A percentile compares a stretch with the other conserved stretches of the same genome.
Conservation (phyloP, 2,797 vertebrate genomes). For the Adelosebastes latens region DNA sequence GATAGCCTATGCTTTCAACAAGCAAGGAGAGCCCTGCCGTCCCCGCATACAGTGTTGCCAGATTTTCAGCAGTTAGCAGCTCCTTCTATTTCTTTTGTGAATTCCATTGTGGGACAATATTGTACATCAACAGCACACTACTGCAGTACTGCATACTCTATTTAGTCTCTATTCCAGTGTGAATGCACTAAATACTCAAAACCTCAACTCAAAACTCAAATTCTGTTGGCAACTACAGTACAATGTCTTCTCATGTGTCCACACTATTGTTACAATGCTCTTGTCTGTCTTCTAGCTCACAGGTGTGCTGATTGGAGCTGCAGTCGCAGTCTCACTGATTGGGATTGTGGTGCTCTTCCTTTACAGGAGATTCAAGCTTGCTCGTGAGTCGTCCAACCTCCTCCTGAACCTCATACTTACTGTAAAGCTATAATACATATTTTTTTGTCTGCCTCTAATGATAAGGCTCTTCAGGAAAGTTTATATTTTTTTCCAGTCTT, state of each 20-base stretch:
- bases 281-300: constrained; percentile 83
- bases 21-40: neutral
- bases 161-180: neutral
- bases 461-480: neutral
- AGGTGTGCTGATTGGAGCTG: constrained; percentile 89
- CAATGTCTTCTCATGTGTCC: neutral
- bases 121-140: neutral
- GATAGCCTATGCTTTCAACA: neutral
- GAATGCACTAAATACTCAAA: neutral
- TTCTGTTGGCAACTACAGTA: neutral
- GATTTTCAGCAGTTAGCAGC: neutral
- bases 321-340: constrained; percentile 83
- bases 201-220: neutral
- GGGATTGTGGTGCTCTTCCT: constrained; percentile 86
- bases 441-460: neutral
- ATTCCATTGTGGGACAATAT: neutral
- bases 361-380: constrained; percentile 84
- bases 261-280: neutral
- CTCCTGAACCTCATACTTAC: neutral
- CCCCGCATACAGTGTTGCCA: neutral
- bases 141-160: neutral
- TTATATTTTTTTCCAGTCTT: neutral
- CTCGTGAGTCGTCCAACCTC: constrained; percentile 82
- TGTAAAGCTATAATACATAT: neutral
- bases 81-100: neutral